Conservation (phyloP, 2,888 invertebrate species). For the Parapristionchus giblindavisi region DNA sequence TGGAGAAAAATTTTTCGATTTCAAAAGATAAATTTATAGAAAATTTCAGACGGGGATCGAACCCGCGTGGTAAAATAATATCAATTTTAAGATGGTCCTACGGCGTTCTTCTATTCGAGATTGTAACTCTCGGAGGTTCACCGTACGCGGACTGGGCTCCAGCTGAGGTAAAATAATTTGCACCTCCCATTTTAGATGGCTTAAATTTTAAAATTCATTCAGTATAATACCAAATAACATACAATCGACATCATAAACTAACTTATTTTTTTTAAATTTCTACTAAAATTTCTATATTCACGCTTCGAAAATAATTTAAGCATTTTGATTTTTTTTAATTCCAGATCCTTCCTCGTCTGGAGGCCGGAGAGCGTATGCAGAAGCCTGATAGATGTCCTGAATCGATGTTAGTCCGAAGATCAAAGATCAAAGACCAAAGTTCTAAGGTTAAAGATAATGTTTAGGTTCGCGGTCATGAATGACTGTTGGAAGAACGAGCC, state of each 20-base stretch:
- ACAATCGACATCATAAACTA: neutral
- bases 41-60: neutral
- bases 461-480: conserved; percentile 77
- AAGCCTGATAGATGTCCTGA: conserved; percentile 85
- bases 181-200: too few relatives aligned
- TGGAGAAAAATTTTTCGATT: neutral
- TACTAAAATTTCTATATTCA: neutral
- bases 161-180: conserved; percentile 30
- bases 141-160: conserved; percentile 12
- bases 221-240: too few relatives aligned
- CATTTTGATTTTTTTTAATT: too few relatives aligned
- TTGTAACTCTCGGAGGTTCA: conserved; percentile 29
- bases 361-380: conserved; percentile 87
- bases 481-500: conserved; percentile 88
- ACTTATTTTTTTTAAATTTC: neutral
- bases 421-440: neutral
- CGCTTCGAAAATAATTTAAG: neutral
- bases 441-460: neutral
- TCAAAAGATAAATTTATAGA: neutral
- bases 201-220: too few relatives aligned
- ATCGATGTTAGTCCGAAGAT: conserved; percentile 75
- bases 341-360: conserved; percentile 71
- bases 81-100: conserved; percentile 22
- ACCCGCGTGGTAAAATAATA: neutral
- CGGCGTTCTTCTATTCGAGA: conserved; percentile 32